Conservation (phyloP, 2,797 vertebrate species). For the Fringilla coelebs region DNA sequence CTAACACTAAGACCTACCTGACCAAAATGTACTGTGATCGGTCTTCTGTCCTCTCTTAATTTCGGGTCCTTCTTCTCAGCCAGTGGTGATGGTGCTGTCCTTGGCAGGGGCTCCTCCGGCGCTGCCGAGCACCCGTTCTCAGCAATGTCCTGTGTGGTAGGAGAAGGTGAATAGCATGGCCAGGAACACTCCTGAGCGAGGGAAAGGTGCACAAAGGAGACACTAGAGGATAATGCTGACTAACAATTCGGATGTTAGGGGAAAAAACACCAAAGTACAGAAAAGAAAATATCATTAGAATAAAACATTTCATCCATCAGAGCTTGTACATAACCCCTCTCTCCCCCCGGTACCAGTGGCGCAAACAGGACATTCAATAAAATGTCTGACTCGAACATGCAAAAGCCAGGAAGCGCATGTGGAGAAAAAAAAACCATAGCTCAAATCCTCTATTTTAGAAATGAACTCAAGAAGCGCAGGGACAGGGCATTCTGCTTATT, state of each 20-base stretch:
- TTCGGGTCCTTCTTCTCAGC: conserved; percentile 79
- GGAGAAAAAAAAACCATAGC: not conserved
- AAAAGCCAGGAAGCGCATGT: conserved; percentile 25
- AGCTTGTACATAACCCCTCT: not conserved
- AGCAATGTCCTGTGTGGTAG: conserved; percentile 81
- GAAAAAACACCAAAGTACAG: not conserved
- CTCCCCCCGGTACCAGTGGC: not conserved
- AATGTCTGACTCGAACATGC: not conserved
- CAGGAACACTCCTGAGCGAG: not conserved
- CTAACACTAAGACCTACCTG: conserved; percentile 78
- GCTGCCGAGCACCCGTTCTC: conserved; percentile 86
- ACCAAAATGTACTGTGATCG: conserved; percentile 91
- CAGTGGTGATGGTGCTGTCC: conserved; percentile 64
- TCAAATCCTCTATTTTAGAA: not conserved
- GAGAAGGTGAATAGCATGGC: conserved; percentile 21
- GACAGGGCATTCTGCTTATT: not conserved
- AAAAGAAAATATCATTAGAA: conserved; percentile 20
- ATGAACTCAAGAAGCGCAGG: not conserved
- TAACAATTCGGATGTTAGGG: conserved; percentile 23
- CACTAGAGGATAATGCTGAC: conserved; percentile 33
- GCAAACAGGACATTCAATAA: not conserved
- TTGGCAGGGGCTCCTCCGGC: conserved; percentile 73
- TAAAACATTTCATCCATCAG: not conserved
- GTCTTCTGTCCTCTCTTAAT: conserved; percentile 81
- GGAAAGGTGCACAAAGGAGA: conserved; percentile 28